Percentiles rank a stretch among this genome's conserved stretches.
Evolutionary conservation across 2,888 invertebrate species (phyloP).

Genomic region (Sabatieria punctata): DNA sequence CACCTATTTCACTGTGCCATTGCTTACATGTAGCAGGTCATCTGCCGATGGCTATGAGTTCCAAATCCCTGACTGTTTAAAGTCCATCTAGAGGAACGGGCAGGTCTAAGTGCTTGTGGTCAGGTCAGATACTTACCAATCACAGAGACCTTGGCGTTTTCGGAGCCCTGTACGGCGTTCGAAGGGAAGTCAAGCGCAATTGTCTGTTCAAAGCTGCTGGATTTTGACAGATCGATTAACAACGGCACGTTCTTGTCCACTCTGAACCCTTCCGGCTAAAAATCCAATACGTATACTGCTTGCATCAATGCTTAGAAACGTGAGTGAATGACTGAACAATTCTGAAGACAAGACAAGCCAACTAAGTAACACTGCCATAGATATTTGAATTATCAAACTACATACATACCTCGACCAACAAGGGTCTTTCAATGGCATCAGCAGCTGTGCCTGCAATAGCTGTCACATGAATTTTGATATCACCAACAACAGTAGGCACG

Average conservation of each 20-base stretch:
- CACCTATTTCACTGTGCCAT: no score
- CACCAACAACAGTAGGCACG: constrained; percentile 52
- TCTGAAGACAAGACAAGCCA: no score
- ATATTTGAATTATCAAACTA: no score
- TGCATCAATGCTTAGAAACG: no score
- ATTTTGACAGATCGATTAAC: constrained; percentile 47
- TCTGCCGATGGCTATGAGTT: no score
- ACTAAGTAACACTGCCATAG: no score
- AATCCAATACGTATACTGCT: constrained; percentile 8
- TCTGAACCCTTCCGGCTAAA: constrained; percentile 54
- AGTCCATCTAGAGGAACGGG: no score
- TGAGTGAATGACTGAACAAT: no score
- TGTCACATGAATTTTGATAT: constrained; percentile 52
- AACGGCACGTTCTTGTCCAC: constrained; percentile 52
- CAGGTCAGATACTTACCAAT: constrained; percentile 35
- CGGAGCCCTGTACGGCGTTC: constrained; percentile 52
- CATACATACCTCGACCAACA: constrained; percentile 57
- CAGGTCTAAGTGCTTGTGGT: no score
- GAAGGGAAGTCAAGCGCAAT: constrained; percentile 54
- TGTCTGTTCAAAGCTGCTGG: constrained; percentile 38
- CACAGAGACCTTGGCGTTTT: constrained; percentile 50
- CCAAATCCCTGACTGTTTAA: no score
- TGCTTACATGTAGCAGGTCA: no score
- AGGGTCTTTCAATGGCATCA: constrained; percentile 54
- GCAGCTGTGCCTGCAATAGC: constrained; percentile 57